phyloP scores from a whole-genome alignment of 2,797 vertebrate species.

The Prionace glauca region DNA sequence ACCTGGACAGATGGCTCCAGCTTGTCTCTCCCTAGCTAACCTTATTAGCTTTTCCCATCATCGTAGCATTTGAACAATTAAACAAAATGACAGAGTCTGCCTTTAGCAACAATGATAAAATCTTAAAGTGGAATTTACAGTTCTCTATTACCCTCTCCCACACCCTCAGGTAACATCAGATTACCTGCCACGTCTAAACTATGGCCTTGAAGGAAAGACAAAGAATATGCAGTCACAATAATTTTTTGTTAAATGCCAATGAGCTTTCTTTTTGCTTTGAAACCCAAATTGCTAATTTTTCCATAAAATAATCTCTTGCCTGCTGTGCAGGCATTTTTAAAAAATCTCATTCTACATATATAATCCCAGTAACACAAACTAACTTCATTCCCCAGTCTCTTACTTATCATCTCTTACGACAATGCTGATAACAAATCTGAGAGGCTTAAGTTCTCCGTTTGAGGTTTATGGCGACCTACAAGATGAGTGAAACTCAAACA shows the following conservation, averaged over 20 bases:
- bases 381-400: background rate
- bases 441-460: background rate
- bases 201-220: background rate
- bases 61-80: conserved; percentile 41
- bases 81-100: conserved; percentile 50
- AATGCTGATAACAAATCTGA: conserved; percentile 14
- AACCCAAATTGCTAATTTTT: background rate
- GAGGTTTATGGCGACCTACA: conserved; percentile 12
- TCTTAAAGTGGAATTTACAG: conserved; percentile 15
- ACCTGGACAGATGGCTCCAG: conserved; percentile 46
- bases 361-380: background rate
- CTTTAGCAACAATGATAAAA: conserved; percentile 43
- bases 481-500: background rate
- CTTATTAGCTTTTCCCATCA: conserved; percentile 47
- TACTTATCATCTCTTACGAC: background rate
- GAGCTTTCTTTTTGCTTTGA: background rate
- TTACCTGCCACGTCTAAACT: background rate
- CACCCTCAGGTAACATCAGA: background rate
- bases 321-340: background rate
- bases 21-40: conserved; percentile 42
- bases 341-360: background rate
- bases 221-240: background rate
- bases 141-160: background rate
- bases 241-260: background rate
- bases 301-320: background rate